Evolutionary conservation across 2,113 vertebrate genomes (phyloP), one percentile per base, ranked within the genome.

Genomic region (Delphinapterus leucas): DNA sequence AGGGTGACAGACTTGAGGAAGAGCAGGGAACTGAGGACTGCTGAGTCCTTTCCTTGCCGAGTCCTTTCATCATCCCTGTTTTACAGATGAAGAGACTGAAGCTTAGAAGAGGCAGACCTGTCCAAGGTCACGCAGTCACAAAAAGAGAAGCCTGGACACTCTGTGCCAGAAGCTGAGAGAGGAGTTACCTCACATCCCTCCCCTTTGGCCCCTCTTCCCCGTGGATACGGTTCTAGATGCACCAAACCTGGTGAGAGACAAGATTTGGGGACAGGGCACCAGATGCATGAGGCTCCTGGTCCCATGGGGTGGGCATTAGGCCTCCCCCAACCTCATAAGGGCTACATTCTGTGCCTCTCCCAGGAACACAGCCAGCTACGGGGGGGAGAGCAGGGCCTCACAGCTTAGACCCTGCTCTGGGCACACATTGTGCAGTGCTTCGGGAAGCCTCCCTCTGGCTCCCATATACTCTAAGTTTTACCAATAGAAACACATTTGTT

Each of bases 1-100:
- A 90, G 38, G 65, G 38, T 5, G 73, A 87, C 38, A 85, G 33
- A 63, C 28, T 36, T 80, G 61, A 79, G 14, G 12, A 13, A 33
- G 49, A 60, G 25, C n/a, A 3, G n/a, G 26, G 14, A 84, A 53
- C 65, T 49, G 47, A 96, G 17, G 26, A 44, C 81, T 90, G 74
- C 8, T 6, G 8, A 90, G 41, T 41, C 58, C 90, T 10, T 41
- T 49, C 25, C 23, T 31, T 68, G 41, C n/a, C 17, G 49, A 53
- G 49, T 5, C 49, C 14, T 53, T 53, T 49, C 38, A 68, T 53
- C 36, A 31, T 38, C 71, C 20, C 7, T 49, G 26, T 73, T 85
- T 95, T 79, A 95, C 65, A 85, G 53, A 65, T 55, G 65, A 81
- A 86, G 90, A 76, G 92, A 86, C 33, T 74, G 47, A 82, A 65